A percentile compares a stretch with the other conserved stretches of the same genome.
Conservation (phyloP, 2,797 vertebrate genomes). For the Picus viridis region DNA sequence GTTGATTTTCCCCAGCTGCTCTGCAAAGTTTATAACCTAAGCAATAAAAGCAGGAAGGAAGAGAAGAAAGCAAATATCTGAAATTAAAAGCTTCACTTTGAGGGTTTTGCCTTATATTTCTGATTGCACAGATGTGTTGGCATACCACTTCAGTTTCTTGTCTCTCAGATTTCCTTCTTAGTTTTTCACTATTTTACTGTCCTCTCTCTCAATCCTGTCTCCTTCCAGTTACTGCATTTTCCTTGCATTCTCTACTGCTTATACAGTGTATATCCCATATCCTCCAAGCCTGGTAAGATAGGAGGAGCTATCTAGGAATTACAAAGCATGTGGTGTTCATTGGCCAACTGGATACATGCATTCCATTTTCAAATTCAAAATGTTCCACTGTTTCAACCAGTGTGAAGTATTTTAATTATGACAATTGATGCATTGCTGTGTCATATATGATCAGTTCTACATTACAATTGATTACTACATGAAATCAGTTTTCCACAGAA, state of each 20-base stretch:
- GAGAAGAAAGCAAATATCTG: not conserved
- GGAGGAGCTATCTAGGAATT: not conserved
- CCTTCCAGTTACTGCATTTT: not conserved
- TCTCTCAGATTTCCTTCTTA: not conserved
- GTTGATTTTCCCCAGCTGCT: conserved; percentile 49
- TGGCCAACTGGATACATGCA: not conserved
- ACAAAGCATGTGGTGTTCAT: not conserved
- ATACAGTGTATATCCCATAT: not conserved
- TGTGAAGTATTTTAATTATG: not conserved
- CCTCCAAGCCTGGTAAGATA: not conserved
- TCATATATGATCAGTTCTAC: not conserved
- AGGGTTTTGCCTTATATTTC: not conserved
- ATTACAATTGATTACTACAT: not conserved
- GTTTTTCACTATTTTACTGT: not conserved
- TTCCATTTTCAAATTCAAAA: not conserved
- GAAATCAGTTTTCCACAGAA: not conserved
- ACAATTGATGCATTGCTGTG: not conserved
- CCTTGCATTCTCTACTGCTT: not conserved
- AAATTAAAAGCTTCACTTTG: not conserved
- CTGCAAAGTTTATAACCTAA: conserved; percentile 2
- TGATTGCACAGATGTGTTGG: not conserved
- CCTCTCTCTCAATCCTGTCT: not conserved
- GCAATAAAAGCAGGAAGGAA: not conserved
- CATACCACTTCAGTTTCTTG: not conserved
- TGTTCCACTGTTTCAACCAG: not conserved